These are phyloP conservation scores for Jacana jacana DNA, from an alignment of 2,113 vertebrate species.

Conservation along the genomic window DNA sequence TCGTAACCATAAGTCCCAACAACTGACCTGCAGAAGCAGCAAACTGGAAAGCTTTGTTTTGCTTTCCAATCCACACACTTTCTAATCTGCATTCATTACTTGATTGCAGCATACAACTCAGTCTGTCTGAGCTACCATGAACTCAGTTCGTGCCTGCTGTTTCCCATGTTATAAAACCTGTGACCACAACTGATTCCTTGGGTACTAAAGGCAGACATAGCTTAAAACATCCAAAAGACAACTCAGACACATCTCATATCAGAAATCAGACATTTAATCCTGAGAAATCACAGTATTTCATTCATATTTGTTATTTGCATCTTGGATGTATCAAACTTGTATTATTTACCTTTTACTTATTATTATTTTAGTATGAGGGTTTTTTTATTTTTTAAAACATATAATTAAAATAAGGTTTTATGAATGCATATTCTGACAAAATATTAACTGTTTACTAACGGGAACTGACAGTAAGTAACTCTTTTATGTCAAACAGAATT, in stretches of 20 bases:
- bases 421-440: neutral
- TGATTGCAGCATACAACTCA: neutral
- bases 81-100: neutral
- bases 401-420: neutral
- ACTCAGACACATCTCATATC: neutral
- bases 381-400: neutral
- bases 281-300: neutral
- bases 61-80: neutral
- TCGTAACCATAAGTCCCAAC: conserved; percentile 16
- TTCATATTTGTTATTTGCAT: neutral
- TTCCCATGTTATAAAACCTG: neutral
- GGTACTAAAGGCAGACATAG: neutral
- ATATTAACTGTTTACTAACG: neutral
- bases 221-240: neutral
- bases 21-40: neutral
- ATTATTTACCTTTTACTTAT: neutral
- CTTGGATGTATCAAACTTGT: neutral
- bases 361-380: neutral
- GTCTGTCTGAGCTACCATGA: neutral
- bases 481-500: neutral
- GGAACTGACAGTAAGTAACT: neutral
- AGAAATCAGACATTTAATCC: neutral
- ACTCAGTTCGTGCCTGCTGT: neutral
- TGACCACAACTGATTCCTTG: neutral
- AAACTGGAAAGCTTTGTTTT: neutral